Conservation (phyloP, 2,888 invertebrate genomes). For the Glyphotaelius pellucidus region DNA sequence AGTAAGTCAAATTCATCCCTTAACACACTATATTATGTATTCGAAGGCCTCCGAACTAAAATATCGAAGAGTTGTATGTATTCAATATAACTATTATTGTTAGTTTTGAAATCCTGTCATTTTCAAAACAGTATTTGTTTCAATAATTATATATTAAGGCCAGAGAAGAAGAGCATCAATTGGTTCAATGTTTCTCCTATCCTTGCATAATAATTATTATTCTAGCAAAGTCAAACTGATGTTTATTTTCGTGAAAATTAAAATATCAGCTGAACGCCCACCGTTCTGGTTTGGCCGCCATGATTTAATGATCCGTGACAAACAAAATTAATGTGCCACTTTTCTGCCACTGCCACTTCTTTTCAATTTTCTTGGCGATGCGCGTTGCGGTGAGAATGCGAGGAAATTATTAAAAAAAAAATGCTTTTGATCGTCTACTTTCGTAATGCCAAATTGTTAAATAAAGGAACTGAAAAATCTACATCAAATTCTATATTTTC, state of each 20-base stretch:
- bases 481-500: not conserved
- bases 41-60: too few relatives aligned
- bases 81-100: too few relatives aligned
- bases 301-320: slow-evolving; percentile 5
- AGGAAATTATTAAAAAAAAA: not conserved
- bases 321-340: slow-evolving; percentile 23
- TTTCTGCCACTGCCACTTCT: slow-evolving; percentile 28
- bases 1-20: too few relatives aligned
- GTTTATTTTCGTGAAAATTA: slow-evolving; percentile 21
- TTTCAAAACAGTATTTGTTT: too few relatives aligned
- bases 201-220: not conserved
- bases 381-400: not conserved
- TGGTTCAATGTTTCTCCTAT: not conserved
- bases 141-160: too few relatives aligned
- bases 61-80: too few relatives aligned
- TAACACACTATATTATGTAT: too few relatives aligned
- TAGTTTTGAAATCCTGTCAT: too few relatives aligned
- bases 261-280: slow-evolving; percentile 30
- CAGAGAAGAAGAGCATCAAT: too few relatives aligned
- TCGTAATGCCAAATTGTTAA: not conserved
- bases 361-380: slow-evolving; percentile 6
- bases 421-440: not conserved
- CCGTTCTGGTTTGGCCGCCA: not conserved
- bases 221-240: not conserved
- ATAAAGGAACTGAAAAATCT: not conserved